phyloP scores from a whole-genome alignment of 2,888 invertebrate species.

The Apamea monoglypha region DNA sequence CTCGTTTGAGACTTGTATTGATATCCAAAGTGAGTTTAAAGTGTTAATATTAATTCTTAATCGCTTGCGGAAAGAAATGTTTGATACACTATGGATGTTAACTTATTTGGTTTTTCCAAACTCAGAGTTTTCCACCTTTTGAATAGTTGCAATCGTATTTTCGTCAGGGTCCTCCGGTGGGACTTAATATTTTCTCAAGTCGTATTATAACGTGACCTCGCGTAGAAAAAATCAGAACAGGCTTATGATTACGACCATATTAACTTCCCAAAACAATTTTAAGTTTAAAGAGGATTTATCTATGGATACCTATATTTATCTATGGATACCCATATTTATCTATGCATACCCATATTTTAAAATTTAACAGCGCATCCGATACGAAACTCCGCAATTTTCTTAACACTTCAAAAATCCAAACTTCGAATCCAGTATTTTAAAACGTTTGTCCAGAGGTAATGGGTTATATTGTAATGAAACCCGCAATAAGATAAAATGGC shows the following conservation, averaged over 20 bases:
- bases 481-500: slow-evolving; percentile 20
- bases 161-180: neutral
- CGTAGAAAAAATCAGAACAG: neutral
- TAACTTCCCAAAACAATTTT: neutral
- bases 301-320: neutral
- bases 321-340: too few species aligned
- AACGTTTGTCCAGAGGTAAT: neutral
- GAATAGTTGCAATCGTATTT: neutral
- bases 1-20: slow-evolving; percentile 38
- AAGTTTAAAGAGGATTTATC: neutral
- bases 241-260: neutral
- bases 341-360: too few species aligned
- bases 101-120: neutral
- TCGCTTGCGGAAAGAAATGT: slow-evolving; percentile 35
- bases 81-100: neutral
- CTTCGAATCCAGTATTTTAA: neutral
- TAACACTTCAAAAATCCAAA: neutral
- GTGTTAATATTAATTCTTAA: slow-evolving; percentile 41
- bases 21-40: slow-evolving; percentile 47
- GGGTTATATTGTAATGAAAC: slow-evolving; percentile 8
- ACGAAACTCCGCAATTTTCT: neutral
- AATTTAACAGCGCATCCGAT: neutral
- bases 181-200: neutral
- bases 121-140: neutral
- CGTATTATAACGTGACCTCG: too few species aligned